Conservation (phyloP, 1,140 invertebrate genomes). For the Papilio dardanus region DNA sequence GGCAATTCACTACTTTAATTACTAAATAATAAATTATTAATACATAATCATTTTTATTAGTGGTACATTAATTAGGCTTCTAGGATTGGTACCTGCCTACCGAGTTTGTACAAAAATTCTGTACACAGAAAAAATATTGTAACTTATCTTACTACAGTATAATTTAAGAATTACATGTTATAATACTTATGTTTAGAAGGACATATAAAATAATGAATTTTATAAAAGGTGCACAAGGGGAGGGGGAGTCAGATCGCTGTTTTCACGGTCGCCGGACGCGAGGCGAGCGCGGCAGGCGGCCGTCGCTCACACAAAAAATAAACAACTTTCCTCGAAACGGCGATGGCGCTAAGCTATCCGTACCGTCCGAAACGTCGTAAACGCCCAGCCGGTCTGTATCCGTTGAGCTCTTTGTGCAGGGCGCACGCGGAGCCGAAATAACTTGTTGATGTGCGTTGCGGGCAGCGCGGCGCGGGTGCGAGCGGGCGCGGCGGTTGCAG, state of each 20-base stretch:
- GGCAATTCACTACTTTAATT: background rate
- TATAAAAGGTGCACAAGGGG: conserved; percentile 49
- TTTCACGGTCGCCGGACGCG: conserved; percentile 74
- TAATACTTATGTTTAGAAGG: conserved; percentile 9
- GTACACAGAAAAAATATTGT: background rate
- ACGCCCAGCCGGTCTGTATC: conserved; percentile 40
- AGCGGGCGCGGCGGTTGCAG: conserved; percentile 55
- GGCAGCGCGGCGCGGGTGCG: conserved; percentile 59
- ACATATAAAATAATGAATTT: conserved; percentile 45
- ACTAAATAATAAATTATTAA: background rate
- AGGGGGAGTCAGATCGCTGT: conserved; percentile 55
- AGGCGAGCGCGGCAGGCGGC: conserved; percentile 71
- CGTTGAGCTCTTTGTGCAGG: conserved; percentile 65
- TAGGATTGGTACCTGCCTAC: too few species aligned
- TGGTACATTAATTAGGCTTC: background rate
- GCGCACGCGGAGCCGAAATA: conserved; percentile 69
- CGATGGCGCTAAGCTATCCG: conserved; percentile 75
- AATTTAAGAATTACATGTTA: conserved; percentile 1
- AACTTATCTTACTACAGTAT: background rate
- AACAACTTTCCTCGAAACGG: conserved; percentile 82
- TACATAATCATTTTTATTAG: background rate
- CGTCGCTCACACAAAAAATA: conserved; percentile 76
- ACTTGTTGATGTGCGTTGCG: conserved; percentile 79
- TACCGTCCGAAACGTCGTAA: conserved; percentile 59
- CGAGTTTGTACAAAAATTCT: background rate